These are phyloP conservation scores for Stratiolaelaps scimitus DNA, from an alignment of 1,140 invertebrate species.

Conservation along the genomic window DNA sequence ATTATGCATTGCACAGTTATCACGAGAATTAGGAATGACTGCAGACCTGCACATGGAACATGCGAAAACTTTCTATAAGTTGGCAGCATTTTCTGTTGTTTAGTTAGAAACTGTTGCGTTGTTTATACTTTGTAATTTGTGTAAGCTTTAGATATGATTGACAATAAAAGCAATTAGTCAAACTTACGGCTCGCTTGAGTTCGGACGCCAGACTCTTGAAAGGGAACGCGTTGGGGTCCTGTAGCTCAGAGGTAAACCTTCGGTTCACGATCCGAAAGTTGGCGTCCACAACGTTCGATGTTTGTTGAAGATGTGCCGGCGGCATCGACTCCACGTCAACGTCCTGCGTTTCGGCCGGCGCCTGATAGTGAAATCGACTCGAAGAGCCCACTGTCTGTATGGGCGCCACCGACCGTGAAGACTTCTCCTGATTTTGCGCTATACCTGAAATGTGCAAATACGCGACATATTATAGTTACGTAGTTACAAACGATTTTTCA, in stretches of 20 bases:
- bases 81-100: too few species aligned
- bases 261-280: slow-evolving; percentile 23
- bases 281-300: slow-evolving; percentile 23
- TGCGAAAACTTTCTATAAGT: too few species aligned
- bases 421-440: slow-evolving; percentile 9
- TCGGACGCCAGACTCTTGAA: slow-evolving; percentile 27
- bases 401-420: not conserved
- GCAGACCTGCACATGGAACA: too few species aligned
- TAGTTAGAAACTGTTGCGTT: too few species aligned
- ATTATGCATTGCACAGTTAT: too few species aligned
- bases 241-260: not conserved
- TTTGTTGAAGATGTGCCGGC: slow-evolving; percentile 4
- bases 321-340: slow-evolving; percentile 19
- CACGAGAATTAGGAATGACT: too few species aligned
- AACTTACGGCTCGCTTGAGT: slow-evolving; percentile 22
- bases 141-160: too few species aligned
- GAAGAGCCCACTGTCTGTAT: slow-evolving; percentile 8
- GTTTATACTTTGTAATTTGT: too few species aligned
- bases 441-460: slow-evolving; percentile 27
- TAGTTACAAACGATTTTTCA: too few species aligned
- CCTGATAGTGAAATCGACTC: slow-evolving; percentile 8
- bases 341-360: not conserved
- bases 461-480: too few species aligned
- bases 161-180: too few species aligned
- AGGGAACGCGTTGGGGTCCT: slow-evolving; percentile 8